Evolutionary conservation across 1,140 invertebrate species (phyloP).

Genomic region (Magallana angulata): DNA sequence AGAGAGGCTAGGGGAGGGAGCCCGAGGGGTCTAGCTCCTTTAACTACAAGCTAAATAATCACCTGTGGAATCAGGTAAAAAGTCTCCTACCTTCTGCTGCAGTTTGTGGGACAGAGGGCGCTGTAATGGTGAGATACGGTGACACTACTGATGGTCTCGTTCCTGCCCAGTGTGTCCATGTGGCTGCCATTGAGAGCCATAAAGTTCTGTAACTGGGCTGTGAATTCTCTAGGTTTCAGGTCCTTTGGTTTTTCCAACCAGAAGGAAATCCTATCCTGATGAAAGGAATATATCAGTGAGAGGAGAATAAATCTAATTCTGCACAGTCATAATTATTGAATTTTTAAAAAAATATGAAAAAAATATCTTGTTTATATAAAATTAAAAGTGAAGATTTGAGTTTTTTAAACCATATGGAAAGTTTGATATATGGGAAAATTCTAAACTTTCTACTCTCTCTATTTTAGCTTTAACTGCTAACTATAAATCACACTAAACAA

Average conservation of each 20-base stretch:
- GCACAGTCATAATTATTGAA: no score
- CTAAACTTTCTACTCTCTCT: no score
- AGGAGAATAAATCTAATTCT: not conserved
- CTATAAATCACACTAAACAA: no score
- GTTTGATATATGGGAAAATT: no score
- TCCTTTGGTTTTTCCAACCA: constrained; percentile 2
- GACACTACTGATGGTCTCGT: not conserved
- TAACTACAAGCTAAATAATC: not conserved
- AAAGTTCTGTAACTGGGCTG: not conserved
- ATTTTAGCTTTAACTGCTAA: no score
- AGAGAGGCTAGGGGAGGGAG: no score
- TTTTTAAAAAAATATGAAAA: no score
- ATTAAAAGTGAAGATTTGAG: no score
- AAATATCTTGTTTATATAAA: no score
- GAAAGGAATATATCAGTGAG: not conserved
- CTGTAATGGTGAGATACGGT: not conserved
- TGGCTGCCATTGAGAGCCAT: not conserved
- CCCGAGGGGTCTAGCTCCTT: no score
- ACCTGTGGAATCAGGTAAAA: not conserved
- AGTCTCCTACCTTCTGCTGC: not conserved
- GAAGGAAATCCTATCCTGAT: not conserved
- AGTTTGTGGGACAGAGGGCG: not conserved
- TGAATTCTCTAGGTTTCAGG: not conserved
- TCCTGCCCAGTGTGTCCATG: not conserved
- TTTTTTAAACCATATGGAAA: no score